Evolutionary conservation across 1,140 invertebrate species (phyloP).

Genomic region (Sipha flava): DNA sequence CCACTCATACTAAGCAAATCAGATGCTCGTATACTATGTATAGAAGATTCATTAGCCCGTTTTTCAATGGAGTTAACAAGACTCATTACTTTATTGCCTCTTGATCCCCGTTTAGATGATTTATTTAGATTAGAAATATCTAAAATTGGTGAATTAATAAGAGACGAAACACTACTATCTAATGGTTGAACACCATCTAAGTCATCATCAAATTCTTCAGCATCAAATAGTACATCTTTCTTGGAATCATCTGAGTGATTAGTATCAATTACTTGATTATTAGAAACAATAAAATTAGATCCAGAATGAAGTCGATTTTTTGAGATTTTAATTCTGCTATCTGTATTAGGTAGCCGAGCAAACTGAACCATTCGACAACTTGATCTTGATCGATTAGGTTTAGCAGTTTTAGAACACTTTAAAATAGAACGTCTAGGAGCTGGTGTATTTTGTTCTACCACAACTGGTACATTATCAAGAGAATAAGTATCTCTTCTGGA

Average conservation of each 20-base stretch:
- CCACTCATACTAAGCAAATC: not conserved
- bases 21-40: not conserved
- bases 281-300: not conserved
- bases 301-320: not conserved
- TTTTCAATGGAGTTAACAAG: constrained; percentile 11
- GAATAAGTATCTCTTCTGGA: constrained; percentile 13
- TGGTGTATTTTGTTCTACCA: not conserved
- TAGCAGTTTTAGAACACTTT: constrained; percentile 11
- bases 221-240: not conserved
- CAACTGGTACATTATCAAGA: not conserved
- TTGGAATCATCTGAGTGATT: not conserved
- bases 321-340: constrained; percentile 1
- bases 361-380: constrained; percentile 14
- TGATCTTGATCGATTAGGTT: not conserved
- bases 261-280: not conserved
- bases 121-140: not conserved
- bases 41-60: not conserved
- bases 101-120: constrained; percentile 9
- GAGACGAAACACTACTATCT: constrained; percentile 7
- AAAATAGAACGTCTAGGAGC: constrained; percentile 5
- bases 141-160: constrained; percentile 16
- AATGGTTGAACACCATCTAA: constrained; percentile 16
- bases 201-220: not conserved
- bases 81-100: constrained; percentile 22
- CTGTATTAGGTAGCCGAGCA: constrained; percentile 11